These are phyloP conservation scores for Linnaemya vulpina DNA, from an alignment of 2,888 invertebrate genomes.

Conservation along the genomic window DNA sequence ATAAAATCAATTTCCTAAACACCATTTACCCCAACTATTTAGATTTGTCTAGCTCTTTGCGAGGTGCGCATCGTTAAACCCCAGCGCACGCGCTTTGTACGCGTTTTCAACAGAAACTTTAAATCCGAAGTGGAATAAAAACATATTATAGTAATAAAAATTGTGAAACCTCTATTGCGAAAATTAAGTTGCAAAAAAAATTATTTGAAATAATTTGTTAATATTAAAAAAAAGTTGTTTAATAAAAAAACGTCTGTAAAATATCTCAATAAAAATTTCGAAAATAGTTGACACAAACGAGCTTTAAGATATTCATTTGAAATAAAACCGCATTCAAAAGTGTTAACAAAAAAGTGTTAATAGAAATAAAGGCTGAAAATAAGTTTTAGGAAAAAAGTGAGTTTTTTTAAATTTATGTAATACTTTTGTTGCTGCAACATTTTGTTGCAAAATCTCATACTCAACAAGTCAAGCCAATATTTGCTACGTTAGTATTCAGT, in stretches of 20 bases:
- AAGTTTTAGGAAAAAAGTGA: slow-evolving; percentile 46
- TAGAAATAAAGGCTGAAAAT: slow-evolving; percentile 21
- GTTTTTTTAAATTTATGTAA: slow-evolving; percentile 19
- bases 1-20: slow-evolving; percentile 38
- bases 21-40: slow-evolving; percentile 22
- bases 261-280: not conserved
- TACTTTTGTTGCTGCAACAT: slow-evolving; percentile 10
- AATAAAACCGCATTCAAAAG: not conserved
- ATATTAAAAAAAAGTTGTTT: slow-evolving; percentile 17
- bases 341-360: slow-evolving; percentile 11
- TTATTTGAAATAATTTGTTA: not conserved
- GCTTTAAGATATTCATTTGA: not conserved
- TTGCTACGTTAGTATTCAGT: slow-evolving; percentile 1
- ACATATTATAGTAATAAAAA: not conserved
- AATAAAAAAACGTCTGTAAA: not conserved
- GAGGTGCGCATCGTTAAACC: slow-evolving; percentile 68
- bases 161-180: slow-evolving; percentile 52
- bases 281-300: not conserved
- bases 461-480: slow-evolving; percentile 3
- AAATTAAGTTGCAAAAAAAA: slow-evolving; percentile 40
- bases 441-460: slow-evolving; percentile 26
- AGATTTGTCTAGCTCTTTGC: slow-evolving; percentile 73
- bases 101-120: slow-evolving; percentile 47
- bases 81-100: slow-evolving; percentile 68
- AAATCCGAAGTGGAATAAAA: slow-evolving; percentile 31